Percentiles rank a stretch among this genome's conserved stretches.
Conservation (phyloP, 2,797 vertebrate species). For the Zenarchopterus dispar region DNA sequence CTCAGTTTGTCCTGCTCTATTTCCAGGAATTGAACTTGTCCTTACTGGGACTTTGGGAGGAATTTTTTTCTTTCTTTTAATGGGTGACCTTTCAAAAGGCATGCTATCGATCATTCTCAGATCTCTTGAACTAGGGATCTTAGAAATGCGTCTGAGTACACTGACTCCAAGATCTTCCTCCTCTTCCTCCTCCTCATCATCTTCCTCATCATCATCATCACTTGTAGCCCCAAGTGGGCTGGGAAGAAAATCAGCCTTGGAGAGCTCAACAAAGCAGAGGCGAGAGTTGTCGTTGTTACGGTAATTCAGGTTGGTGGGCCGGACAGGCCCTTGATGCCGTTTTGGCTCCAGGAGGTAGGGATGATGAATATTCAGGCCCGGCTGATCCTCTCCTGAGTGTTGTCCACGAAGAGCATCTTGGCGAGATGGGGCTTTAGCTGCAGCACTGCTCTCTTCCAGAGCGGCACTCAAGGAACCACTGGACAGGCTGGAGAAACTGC, state of each 20-base stretch:
- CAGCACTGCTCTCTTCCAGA: slow-evolving; percentile 87
- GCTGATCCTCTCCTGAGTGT: slow-evolving; percentile 70
- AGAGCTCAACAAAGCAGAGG: slow-evolving; percentile 84
- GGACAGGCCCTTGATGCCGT: slow-evolving; percentile 53
- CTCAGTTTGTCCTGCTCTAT: slow-evolving; percentile 63
- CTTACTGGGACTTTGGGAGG: slow-evolving; percentile 77
- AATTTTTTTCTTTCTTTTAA: slow-evolving; percentile 68
- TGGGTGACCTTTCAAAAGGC: slow-evolving; percentile 73
- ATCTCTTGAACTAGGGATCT: slow-evolving; percentile 81
- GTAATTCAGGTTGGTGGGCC: slow-evolving; percentile 77
- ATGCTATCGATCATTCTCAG: slow-evolving; percentile 78
- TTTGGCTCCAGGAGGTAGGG: slow-evolving; percentile 79
- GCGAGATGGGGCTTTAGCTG: slow-evolving; percentile 52
- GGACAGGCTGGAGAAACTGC: slow-evolving; percentile 85
- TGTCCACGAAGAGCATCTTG: slow-evolving; percentile 48
- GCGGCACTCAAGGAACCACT: slow-evolving; percentile 92
- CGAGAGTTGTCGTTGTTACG: slow-evolving; percentile 74
- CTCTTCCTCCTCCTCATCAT: slow-evolving; percentile 76
- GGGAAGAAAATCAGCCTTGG: slow-evolving; percentile 78
- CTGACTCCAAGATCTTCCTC: slow-evolving; percentile 66
- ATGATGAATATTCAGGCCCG: slow-evolving; percentile 78
- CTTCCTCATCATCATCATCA: slow-evolving; percentile 78
- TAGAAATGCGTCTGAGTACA: slow-evolving; percentile 75
- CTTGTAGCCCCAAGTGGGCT: slow-evolving; percentile 75
- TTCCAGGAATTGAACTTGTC: slow-evolving; percentile 73